phyloP scores from a whole-genome alignment of 2,797 vertebrate species.

The Salarias fasciatus region DNA sequence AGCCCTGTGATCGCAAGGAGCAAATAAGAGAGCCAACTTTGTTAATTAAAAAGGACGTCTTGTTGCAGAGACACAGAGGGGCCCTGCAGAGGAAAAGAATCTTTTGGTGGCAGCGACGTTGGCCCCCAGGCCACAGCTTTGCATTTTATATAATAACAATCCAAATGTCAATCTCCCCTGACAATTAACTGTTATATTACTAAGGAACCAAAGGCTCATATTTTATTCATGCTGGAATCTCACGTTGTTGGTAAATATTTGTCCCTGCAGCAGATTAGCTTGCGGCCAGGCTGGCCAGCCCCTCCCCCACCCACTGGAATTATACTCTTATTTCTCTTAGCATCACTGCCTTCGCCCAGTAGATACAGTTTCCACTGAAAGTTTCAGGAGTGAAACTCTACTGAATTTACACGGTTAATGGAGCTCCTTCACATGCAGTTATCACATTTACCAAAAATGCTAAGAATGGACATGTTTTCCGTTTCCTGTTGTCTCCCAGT shows the following conservation, averaged over 20 bases:
- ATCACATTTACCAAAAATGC: too few species aligned
- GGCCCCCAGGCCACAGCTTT: slow-evolving; percentile 78
- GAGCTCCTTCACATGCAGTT: too few species aligned
- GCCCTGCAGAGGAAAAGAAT: slow-evolving; percentile 52
- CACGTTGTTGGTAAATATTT: slow-evolving; percentile 87
- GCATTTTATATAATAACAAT: slow-evolving; percentile 86
- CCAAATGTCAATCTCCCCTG: slow-evolving; percentile 85
- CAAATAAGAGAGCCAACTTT: slow-evolving; percentile 73
- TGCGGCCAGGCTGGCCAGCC: slow-evolving; percentile 45
- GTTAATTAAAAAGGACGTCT: slow-evolving; percentile 81
- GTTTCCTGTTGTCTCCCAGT: slow-evolving; percentile 82
- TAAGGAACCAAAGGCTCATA: slow-evolving; percentile 81
- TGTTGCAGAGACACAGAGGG: slow-evolving; percentile 55
- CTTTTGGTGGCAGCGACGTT: slow-evolving; percentile 63
- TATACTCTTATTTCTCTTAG: slow-evolving; percentile 71
- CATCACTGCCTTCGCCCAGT: slow-evolving; percentile 45
- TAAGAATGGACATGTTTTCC: not conserved
- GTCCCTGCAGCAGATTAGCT: slow-evolving; percentile 83
- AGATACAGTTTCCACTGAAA: slow-evolving; percentile 42
- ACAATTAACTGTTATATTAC: slow-evolving; percentile 86
- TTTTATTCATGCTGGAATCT: slow-evolving; percentile 83
- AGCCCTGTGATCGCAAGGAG: slow-evolving; percentile 54
- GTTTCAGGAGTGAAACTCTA: slow-evolving; percentile 5
- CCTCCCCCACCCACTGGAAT: slow-evolving; percentile 2
- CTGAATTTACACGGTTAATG: too few species aligned